Conservation (phyloP, 1,140 invertebrate species). For the Brachionus paranguensis region DNA sequence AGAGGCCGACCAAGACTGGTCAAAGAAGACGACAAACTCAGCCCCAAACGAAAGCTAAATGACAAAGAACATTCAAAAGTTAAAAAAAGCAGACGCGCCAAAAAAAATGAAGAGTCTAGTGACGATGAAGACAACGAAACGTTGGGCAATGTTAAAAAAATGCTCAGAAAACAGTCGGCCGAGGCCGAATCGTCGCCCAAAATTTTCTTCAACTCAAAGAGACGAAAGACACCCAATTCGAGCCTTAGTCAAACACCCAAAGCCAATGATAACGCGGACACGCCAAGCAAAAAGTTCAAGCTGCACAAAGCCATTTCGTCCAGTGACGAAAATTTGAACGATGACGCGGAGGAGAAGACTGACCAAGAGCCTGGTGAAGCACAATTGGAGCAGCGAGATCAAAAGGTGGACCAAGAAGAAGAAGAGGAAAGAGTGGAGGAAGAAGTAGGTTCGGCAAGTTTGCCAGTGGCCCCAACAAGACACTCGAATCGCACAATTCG, state of each 20-base stretch:
- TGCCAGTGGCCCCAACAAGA: neutral
- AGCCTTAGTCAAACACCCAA: neutral
- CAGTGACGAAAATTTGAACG: conserved; percentile 13
- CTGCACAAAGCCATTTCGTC: conserved; percentile 5
- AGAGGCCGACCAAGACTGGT: neutral
- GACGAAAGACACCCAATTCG: neutral
- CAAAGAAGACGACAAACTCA: neutral
- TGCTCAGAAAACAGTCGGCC: neutral
- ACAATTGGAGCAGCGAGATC: neutral
- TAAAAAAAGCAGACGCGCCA: neutral
- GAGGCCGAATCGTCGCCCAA: neutral
- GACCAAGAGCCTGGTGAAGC: neutral
- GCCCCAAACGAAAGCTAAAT: neutral
- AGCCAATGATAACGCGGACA: neutral
- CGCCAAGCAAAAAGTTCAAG: conserved; percentile 15
- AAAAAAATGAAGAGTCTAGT: neutral
- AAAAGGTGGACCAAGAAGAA: neutral
- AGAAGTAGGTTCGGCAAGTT: neutral
- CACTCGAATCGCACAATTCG: neutral
- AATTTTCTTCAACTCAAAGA: conserved; percentile 7
- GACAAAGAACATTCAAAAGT: neutral
- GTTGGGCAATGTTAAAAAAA: neutral
- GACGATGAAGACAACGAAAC: neutral
- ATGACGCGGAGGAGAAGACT: neutral
- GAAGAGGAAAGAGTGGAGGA: neutral